Conservation (phyloP, 2,113 vertebrate genomes). For the Naja naja region DNA sequence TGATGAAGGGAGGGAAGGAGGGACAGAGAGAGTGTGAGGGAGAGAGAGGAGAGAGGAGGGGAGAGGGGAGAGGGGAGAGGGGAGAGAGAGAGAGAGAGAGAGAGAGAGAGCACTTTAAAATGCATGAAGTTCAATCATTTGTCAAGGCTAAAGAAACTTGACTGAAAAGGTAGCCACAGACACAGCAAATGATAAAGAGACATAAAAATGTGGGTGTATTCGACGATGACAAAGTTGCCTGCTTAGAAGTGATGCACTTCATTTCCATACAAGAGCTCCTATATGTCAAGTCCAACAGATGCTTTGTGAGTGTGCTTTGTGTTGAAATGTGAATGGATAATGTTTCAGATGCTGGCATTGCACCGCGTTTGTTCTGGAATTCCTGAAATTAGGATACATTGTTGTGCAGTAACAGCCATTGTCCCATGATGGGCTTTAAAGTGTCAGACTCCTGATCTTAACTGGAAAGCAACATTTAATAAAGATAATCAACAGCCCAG, state of each 20-base stretch:
- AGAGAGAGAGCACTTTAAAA: neutral
- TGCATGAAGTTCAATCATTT: neutral
- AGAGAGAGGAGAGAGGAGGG: too few relatives aligned
- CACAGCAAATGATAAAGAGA: neutral
- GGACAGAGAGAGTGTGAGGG: too few relatives aligned
- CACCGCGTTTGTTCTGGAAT: neutral
- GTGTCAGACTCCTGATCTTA: neutral
- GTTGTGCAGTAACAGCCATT: neutral
- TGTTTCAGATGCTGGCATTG: neutral
- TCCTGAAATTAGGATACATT: neutral
- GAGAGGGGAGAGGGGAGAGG: neutral
- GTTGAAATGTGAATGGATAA: neutral
- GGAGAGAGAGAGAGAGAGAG: too few relatives aligned
- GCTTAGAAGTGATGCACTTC: neutral
- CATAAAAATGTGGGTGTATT: neutral
- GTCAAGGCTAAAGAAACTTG: neutral
- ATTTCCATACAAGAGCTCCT: neutral
- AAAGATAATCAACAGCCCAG: neutral
- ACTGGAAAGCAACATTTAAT: neutral
- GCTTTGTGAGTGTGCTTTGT: neutral
- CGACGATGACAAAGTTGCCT: neutral
- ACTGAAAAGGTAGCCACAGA: neutral
- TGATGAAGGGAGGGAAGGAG: neutral
- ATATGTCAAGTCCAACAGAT: neutral
- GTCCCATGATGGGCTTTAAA: neutral